Evolutionary conservation across 2,888 invertebrate genomes (phyloP).

Genomic region (Miltochrista miniata): DNA sequence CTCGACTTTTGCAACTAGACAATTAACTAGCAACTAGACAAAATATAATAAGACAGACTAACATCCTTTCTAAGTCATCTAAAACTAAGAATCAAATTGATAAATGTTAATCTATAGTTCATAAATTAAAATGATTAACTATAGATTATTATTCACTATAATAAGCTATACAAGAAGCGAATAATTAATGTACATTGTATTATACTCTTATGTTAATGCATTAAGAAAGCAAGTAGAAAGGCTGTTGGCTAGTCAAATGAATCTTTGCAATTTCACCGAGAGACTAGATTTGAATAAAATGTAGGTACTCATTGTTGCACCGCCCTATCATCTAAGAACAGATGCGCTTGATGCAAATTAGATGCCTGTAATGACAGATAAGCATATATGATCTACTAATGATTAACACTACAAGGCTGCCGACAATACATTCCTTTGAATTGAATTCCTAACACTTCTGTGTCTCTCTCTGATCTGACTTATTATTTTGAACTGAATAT

Average conservation of each 20-base stretch:
- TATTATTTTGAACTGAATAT: no score
- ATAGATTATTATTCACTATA: no score
- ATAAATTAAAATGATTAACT: conserved; percentile 3
- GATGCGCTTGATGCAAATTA: conserved; percentile 52
- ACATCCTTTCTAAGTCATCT: background rate
- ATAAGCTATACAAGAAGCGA: conserved; percentile 1
- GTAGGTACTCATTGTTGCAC: conserved; percentile 34
- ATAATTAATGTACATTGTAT: conserved; percentile 7
- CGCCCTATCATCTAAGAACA: conserved; percentile 57
- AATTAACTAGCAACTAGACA: no score
- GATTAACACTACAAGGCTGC: conserved; percentile 20
- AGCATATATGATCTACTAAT: conserved; percentile 30
- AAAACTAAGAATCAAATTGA: background rate
- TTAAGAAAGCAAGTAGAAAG: conserved; percentile 22
- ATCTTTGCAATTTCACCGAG: conserved; percentile 32
- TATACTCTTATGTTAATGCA: conserved; percentile 8
- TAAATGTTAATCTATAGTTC: background rate
- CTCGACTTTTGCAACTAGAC: no score
- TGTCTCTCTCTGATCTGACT: no score
- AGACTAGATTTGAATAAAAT: conserved; percentile 55
- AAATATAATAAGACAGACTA: no score
- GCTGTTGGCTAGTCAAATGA: conserved; percentile 7
- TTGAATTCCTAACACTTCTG: background rate
- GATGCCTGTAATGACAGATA: conserved; percentile 52
- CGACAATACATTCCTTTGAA: conserved; percentile 7